Evolutionary conservation across 2,797 vertebrate genomes (phyloP), one percentile per base, ranked within the genome.

Genomic region (Pseudochromis fuscus): DNA sequence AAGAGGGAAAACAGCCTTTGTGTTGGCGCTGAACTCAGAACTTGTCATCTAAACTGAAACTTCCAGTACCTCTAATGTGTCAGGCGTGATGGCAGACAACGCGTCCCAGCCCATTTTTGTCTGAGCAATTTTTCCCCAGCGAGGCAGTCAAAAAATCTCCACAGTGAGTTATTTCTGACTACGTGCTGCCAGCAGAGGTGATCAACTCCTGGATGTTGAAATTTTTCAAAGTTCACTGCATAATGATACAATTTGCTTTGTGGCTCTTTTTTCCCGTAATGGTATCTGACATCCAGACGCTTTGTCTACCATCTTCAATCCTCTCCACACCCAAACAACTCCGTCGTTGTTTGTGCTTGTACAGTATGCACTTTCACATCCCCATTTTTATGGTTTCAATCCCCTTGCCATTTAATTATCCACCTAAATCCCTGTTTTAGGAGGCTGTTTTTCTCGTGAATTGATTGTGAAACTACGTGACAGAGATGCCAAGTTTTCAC

Each of bases 1-100:
- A 91, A 86, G 82, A 71, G 7, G 57, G 33, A 88, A 87, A 87
- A 78, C 84, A 83, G 87, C 56, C 77, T 89, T 81, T 88, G 75
- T 87, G 85, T 78, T 24, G 59, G 61, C 18, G 35, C 82, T 86
- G 79, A 91, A 91, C 87, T 88, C 82, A 83, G 72, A 86, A 92
- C 87, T 89, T 90, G 92, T 92, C 91, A 91, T 88, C 87, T 77
- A 82, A 81, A 86, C 76, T 83, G 75, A 87, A 88, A 90, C 81
- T 87, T 88, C 81, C 76, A 82, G 56, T 80, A 66, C 81, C 76
- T 88, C 83, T 88, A 59, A 90, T 88, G 87, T 91, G 88, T 90
- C 90, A 89, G 76, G 65, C 65, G 74, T 59, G 18, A 72, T 56
- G 53, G 86, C 90, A 90, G 83, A 74, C 90, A 67, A 67, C 40